A percentile compares a stretch with the other conserved stretches of the same genome.
Conservation (phyloP, 2,797 vertebrate species). For the Lithobates pipiens region DNA sequence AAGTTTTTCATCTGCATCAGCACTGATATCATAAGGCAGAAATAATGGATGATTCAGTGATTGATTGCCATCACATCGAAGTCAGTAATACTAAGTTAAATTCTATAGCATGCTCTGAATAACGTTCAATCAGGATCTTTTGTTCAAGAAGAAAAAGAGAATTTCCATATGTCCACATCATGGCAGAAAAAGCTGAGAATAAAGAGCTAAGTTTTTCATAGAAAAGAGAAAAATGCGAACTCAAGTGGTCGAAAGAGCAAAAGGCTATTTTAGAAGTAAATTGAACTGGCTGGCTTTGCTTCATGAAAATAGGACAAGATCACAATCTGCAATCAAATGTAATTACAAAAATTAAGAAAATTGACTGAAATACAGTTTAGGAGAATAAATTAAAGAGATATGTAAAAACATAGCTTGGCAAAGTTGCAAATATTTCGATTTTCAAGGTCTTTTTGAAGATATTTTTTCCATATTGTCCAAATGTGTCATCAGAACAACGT, state of each 20-base stretch:
- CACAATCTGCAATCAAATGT: neutral
- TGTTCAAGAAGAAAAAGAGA: constrained; percentile 7
- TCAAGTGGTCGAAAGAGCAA: constrained; percentile 1
- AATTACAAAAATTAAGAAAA: neutral
- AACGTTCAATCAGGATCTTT: constrained; percentile 38
- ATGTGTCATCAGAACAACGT: no score
- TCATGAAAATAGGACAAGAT: constrained; percentile 12
- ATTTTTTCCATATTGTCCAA: no score
- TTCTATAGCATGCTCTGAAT: constrained; percentile 17
- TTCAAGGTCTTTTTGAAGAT: no score
- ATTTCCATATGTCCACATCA: constrained; percentile 4
- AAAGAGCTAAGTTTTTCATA: neutral
- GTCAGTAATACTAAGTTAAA: neutral
- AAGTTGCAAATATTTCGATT: no score
- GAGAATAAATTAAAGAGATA: no score
- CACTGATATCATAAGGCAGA: neutral
- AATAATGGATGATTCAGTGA: neutral
- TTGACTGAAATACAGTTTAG: no score
- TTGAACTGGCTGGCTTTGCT: neutral
- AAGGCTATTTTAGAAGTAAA: neutral
- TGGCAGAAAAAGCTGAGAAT: neutral
- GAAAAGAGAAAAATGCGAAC: neutral
- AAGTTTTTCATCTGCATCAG: neutral
- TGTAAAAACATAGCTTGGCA: no score
- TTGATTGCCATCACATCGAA: constrained; percentile 2